These are phyloP conservation scores for Parauchenoglanis punctatus DNA, from an alignment of 2,797 vertebrate genomes.

Conservation along the genomic window DNA sequence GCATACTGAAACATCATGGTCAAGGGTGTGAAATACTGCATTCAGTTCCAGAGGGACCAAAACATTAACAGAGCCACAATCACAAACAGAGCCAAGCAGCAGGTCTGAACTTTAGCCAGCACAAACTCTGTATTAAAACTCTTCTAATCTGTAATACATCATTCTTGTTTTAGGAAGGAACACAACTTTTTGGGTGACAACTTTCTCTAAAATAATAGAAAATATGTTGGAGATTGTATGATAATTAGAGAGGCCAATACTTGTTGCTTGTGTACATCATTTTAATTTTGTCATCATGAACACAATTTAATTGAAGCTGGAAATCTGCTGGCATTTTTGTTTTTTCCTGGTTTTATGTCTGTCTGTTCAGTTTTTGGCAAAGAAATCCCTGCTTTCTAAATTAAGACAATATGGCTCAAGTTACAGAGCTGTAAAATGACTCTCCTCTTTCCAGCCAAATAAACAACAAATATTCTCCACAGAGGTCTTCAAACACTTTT, in stretches of 20 bases:
- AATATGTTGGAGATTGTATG: too few relatives aligned
- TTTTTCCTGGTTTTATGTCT: conserved; percentile 18
- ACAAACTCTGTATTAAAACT: background rate
- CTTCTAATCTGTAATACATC: background rate
- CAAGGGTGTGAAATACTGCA: background rate
- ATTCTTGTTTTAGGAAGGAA: background rate
- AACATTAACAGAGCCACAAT: background rate
- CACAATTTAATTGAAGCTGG: background rate
- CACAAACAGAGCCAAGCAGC: background rate
- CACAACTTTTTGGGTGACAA: background rate
- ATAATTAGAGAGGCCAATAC: background rate
- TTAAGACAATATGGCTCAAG: conserved; percentile 56
- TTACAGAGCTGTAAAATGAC: conserved; percentile 73
- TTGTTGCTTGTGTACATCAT: background rate
- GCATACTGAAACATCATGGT: background rate
- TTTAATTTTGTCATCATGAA: background rate
- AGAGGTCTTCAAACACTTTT: background rate
- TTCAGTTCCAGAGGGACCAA: background rate
- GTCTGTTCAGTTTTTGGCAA: conserved; percentile 21
- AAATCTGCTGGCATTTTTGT: conserved; percentile 23
- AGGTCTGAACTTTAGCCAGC: background rate
- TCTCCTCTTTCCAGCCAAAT: conserved; percentile 50
- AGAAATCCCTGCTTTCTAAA: conserved; percentile 31
- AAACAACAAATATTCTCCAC: background rate
- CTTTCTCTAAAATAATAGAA: background rate